Evolutionary conservation across 2,797 vertebrate species (phyloP).

Genomic region (Oreochromis grahami): DNA sequence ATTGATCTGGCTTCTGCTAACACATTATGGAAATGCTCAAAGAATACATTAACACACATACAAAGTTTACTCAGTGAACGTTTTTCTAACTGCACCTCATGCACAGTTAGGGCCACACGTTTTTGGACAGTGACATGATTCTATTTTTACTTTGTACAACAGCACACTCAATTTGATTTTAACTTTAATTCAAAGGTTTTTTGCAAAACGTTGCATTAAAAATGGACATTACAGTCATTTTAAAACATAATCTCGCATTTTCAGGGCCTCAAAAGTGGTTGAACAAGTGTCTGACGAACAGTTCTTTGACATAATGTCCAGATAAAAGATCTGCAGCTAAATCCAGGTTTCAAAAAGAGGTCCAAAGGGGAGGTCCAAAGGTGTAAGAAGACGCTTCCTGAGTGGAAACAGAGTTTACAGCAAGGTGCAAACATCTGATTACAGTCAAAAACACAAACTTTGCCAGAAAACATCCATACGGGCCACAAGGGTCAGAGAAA

Average conservation of each 20-base stretch:
- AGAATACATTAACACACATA: accelerated
- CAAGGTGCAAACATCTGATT: neutral
- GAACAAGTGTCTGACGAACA: neutral
- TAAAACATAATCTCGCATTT: neutral
- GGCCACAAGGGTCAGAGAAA: accelerated
- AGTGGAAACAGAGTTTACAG: neutral
- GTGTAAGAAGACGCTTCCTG: neutral
- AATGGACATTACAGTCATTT: accelerated
- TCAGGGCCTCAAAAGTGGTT: neutral
- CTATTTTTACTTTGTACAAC: neutral
- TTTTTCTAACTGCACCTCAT: neutral
- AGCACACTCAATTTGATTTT: neutral
- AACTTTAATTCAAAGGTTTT: neutral
- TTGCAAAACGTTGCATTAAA: accelerated
- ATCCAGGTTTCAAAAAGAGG: neutral
- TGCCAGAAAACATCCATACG: neutral
- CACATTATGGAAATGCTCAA: neutral
- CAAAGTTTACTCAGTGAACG: neutral
- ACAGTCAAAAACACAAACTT: neutral
- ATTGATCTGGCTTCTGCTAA: neutral
- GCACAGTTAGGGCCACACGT: neutral
- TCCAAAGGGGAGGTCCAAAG: neutral
- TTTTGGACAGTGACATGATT: neutral
- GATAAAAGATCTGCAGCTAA: neutral
- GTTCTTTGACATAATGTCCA: neutral